These are phyloP conservation scores for Orthosia cruda DNA, from an alignment of 2,888 invertebrate species.

Conservation along the genomic window DNA sequence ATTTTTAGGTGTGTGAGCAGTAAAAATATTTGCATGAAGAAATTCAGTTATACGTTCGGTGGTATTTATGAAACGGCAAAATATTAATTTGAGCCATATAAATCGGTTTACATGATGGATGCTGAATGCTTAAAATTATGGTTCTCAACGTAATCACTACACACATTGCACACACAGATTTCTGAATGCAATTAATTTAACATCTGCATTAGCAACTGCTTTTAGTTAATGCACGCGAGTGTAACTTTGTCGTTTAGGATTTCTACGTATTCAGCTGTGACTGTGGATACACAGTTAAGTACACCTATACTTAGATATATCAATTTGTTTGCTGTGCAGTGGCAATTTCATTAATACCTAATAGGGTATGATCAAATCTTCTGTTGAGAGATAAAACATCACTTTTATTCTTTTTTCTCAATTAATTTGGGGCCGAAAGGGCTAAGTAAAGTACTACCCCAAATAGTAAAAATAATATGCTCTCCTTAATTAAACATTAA, in stretches of 20 bases:
- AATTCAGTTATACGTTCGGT: conserved; percentile 29
- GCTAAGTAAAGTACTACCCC: too few species aligned
- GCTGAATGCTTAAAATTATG: conserved; percentile 22
- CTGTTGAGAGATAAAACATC: not conserved
- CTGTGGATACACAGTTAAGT: not conserved
- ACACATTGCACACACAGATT: conserved; percentile 17
- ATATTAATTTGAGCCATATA: conserved; percentile 1
- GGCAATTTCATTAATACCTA: not conserved
- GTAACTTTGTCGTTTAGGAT: too few species aligned
- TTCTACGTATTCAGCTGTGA: not conserved
- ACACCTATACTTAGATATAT: not conserved
- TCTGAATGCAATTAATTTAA: conserved; percentile 29
- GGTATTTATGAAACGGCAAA: conserved; percentile 18
- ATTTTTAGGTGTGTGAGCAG: conserved; percentile 2
- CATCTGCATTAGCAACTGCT: conserved; percentile 16
- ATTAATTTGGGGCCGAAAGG: not conserved
- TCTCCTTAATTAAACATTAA: not conserved
- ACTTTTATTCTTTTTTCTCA: not conserved
- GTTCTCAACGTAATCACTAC: conserved; percentile 13
- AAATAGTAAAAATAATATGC: conserved; percentile 3
- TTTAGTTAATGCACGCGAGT: not conserved
- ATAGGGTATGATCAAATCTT: not conserved
- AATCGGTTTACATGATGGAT: conserved; percentile 37
- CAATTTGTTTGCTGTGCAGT: not conserved
- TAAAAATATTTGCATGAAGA: conserved; percentile 21